phyloP scores from a whole-genome alignment of 2,113 vertebrate genomes.

The Prolemur simus region DNA sequence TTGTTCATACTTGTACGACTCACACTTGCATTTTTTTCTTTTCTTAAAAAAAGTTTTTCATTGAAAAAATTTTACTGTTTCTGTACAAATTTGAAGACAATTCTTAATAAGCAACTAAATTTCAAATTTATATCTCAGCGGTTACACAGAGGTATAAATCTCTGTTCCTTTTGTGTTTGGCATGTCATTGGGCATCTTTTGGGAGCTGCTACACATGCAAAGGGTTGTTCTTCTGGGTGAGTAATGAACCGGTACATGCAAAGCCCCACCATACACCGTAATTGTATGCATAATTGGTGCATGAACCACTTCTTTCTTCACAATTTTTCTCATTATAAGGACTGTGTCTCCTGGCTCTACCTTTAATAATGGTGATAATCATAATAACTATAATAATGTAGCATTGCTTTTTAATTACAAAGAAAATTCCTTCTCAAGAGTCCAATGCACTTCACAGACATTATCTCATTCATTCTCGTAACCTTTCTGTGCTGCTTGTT shows the following conservation, averaged over 20 bases:
- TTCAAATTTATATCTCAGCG: neutral
- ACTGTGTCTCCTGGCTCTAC: conserved; percentile 67
- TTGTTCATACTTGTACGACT: neutral
- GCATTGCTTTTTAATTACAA: conserved; percentile 79
- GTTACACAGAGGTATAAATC: neutral
- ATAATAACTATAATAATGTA: conserved; percentile 75
- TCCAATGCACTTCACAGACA: conserved; percentile 70
- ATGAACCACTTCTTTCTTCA: conserved; percentile 73
- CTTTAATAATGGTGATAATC: conserved; percentile 75
- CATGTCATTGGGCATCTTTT: neutral
- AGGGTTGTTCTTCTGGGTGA: conserved; percentile 42
- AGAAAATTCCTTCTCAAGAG: conserved; percentile 70
- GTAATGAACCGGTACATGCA: conserved; percentile 48
- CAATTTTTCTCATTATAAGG: conserved; percentile 69
- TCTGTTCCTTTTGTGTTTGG: conserved; percentile 1
- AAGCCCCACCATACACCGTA: conserved; percentile 60
- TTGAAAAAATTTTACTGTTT: neutral
- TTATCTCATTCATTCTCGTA: conserved; percentile 73
- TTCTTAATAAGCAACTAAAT: neutral
- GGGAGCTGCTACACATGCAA: neutral
- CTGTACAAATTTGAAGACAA: neutral
- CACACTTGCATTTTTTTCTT: neutral
- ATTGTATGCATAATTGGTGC: conserved; percentile 74
- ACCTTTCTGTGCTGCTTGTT: neutral
- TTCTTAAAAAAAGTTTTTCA: neutral